Conservation (phyloP, 2,113 vertebrate species). For the Oriolus oriolus region DNA sequence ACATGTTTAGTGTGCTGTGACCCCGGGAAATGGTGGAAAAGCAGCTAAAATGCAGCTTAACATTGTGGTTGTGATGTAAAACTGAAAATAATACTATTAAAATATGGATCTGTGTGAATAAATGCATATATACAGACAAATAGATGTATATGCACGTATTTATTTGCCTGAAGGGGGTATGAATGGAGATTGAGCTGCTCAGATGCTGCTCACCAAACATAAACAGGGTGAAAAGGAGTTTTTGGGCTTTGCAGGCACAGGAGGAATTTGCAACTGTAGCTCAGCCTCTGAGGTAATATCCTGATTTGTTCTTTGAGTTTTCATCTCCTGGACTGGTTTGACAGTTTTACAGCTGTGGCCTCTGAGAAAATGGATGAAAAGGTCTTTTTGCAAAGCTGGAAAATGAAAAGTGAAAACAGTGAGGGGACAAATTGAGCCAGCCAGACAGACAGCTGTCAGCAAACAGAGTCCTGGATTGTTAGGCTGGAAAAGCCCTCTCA, state of each 20-base stretch:
- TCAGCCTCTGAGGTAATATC: neutral
- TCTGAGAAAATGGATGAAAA: neutral
- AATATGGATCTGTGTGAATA: neutral
- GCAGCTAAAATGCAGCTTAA: neutral
- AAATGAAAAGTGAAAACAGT: rapidly evolving
- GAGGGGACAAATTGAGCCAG: neutral
- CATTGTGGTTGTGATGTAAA: neutral
- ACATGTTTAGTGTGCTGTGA: neutral
- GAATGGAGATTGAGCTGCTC: neutral
- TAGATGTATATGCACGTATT: neutral
- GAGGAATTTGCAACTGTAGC: neutral
- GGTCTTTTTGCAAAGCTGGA: neutral
- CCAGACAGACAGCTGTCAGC: neutral
- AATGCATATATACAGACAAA: neutral
- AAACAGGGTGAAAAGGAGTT: neutral
- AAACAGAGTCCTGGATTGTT: neutral
- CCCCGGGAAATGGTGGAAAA: neutral
- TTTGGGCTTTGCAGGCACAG: neutral
- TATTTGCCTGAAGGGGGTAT: neutral
- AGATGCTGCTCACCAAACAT: neutral
- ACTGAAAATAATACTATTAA: neutral
- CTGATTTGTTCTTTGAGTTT: neutral
- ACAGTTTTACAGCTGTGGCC: neutral
- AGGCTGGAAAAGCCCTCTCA: neutral
- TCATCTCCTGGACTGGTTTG: neutral